A percentile compares a stretch with the other conserved stretches of the same genome.
phyloP scores from a whole-genome alignment of 2,113 vertebrate species.

The Camelus bactrianus region DNA sequence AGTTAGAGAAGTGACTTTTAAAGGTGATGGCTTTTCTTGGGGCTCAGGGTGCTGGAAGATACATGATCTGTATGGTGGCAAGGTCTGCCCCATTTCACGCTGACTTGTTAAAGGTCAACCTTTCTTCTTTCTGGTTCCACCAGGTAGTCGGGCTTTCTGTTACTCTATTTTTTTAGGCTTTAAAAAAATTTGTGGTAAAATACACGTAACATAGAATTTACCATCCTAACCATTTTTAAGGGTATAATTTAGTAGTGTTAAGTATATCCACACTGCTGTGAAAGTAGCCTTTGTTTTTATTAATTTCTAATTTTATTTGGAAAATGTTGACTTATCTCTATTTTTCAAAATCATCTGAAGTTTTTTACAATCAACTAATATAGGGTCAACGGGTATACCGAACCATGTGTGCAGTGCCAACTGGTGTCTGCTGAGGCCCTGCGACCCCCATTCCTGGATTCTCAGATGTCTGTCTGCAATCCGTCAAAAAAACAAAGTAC shows the following conservation, averaged over 20 bases:
- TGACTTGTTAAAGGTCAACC: not conserved
- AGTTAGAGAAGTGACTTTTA: not conserved
- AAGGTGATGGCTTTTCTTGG: not conserved
- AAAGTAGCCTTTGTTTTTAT: not conserved
- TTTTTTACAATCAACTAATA: not conserved
- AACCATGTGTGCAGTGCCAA: too few relatives aligned
- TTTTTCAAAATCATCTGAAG: not conserved
- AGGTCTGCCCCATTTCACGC: not conserved
- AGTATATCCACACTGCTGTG: not conserved
- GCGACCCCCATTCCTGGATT: too few relatives aligned
- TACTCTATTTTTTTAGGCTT: not conserved
- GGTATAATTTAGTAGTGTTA: not conserved
- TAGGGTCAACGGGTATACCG: not conserved
- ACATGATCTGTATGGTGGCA: not conserved
- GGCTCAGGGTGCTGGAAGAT: not conserved
- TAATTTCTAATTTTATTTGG: conserved; percentile 13
- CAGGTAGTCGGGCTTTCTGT: not conserved
- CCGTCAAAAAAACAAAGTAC: too few relatives aligned
- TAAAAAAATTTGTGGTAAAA: not conserved
- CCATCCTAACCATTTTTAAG: not conserved
- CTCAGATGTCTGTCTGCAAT: too few relatives aligned
- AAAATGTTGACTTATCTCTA: not conserved
- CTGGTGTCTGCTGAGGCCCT: too few relatives aligned
- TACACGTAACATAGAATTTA: not conserved
- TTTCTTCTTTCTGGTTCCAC: not conserved